Evolutionary conservation across 1,140 invertebrate genomes (phyloP), one percentile per base, ranked within the genome.

Genomic region (Mycetomoellerius zeteki): DNA sequence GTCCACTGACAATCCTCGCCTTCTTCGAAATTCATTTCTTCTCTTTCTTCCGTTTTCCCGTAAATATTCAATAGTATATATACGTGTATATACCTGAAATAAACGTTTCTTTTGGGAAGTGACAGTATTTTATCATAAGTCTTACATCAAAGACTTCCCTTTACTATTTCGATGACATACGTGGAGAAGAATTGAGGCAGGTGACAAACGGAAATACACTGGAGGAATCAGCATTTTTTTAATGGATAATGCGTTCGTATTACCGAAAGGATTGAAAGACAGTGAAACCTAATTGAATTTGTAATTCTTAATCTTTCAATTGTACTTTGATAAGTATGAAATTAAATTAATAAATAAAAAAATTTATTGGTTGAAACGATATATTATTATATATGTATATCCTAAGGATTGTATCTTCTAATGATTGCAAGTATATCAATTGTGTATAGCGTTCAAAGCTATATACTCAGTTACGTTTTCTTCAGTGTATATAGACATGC

Each of bases 401-500:
- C 2, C 2, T 37, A 24, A 37, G 30, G 14, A 24, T 37, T 24
- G 0, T 33, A 54, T 71, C 50, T 72, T 56, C 27, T 54, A 58
- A 19, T 54, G 24, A 60, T 73, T 19, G 37, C 67, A 54, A 71
- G 19, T 56, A 54, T n/a, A 52, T 33, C 50, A 56, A 16, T n/a
- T 81, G 37, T 19, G 16, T 24, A 54, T 14, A 8, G 8, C 19
- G 7, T 81, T 37, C 16, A 37, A 33, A 19, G n/a, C n/a, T n/a
- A n/a, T n/a, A n/a, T n/a, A n/a, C n/a, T n/a, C n/a, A n/a, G n/a
- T n/a, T n/a, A 54, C 24, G 33, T 84, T 58, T 78, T 89, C 86
- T 60, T 78, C 87, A 78, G 87, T 89, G 87, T 89, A 86, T 89
- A 86, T 78, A 77, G 16, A 58, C 62, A 52, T 76, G 43, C 47